Conservation (phyloP, 2,113 vertebrate species). For the Ictalurus furcatus region DNA sequence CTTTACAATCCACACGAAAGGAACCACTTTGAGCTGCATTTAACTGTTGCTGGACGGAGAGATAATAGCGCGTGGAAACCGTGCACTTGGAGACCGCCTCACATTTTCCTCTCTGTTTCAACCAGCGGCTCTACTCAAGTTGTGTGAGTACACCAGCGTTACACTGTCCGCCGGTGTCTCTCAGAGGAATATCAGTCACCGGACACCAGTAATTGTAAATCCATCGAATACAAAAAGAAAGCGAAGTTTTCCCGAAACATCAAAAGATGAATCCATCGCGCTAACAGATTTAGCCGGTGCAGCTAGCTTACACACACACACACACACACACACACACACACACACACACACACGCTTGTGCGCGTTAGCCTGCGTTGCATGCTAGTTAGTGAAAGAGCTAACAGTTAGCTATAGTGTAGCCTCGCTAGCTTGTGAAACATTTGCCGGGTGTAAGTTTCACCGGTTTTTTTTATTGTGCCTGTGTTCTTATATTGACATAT, state of each 20-base stretch:
- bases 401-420: conserved; percentile 7
- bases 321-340: conserved; percentile 26
- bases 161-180: neutral
- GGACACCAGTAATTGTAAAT: neutral
- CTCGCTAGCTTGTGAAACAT: conserved; percentile 1
- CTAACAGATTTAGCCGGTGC: conserved; percentile 53
- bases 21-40: conserved; percentile 43
- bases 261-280: conserved; percentile 16
- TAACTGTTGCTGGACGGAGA: conserved; percentile 31
- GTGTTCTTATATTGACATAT: neutral
- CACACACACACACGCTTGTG: conserved; percentile 46
- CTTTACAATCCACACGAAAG: conserved; percentile 47
- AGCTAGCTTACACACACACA: conserved; percentile 53
- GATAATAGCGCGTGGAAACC: conserved; percentile 24
- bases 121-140: conserved; percentile 49
- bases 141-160: conserved; percentile 46
- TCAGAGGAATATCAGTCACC: neutral
- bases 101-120: conserved; percentile 22
- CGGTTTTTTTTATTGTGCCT: conserved; percentile 23
- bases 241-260: conserved; percentile 16
- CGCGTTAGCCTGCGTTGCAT: conserved; percentile 43
- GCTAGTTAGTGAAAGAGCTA: conserved; percentile 17
- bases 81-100: conserved; percentile 15
- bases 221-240: neutral
- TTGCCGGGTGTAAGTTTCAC: conserved; percentile 24